phyloP scores from a whole-genome alignment of 2,797 vertebrate genomes.

The Sebastes itinus region DNA sequence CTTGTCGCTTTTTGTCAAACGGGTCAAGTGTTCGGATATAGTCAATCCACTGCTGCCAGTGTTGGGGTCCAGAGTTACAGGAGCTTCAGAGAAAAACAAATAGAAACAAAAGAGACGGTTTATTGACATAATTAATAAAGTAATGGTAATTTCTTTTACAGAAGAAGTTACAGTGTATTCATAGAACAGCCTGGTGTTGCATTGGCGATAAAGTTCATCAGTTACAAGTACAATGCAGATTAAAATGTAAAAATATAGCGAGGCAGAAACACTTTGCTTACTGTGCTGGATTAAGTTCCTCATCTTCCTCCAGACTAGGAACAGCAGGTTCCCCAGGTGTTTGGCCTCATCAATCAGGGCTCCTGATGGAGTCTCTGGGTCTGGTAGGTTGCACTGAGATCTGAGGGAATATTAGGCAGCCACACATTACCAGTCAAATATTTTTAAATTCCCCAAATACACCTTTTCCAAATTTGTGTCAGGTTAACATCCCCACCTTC shows the following conservation, averaged over 20 bases:
- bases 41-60: fast-evolving
- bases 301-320: slow-evolving; percentile 48
- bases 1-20: fast-evolving
- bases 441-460: not conserved
- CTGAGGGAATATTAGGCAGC: slow-evolving; percentile 4
- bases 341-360: slow-evolving; percentile 32
- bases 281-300: slow-evolving; percentile 24
- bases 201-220: not conserved
- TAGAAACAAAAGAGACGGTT: fast-evolving
- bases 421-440: not conserved
- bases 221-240: not conserved
- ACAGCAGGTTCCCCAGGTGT: slow-evolving; percentile 45
- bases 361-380: slow-evolving; percentile 24
- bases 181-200: not conserved
- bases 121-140: not conserved
- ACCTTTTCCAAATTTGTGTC: not conserved
- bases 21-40: slow-evolving; percentile 20
- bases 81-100: slow-evolving; percentile 8
- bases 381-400: not conserved
- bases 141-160: not conserved
- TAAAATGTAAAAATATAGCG: fast-evolving
- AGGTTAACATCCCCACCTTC: not conserved
- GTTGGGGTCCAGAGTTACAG: slow-evolving; percentile 53
- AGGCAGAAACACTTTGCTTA: slow-evolving; percentile 22
- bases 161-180: not conserved